Base-by-base conservation (phyloP, 2,797 vertebrate genomes). In the Melanotaenia trifasciata region DNA sequence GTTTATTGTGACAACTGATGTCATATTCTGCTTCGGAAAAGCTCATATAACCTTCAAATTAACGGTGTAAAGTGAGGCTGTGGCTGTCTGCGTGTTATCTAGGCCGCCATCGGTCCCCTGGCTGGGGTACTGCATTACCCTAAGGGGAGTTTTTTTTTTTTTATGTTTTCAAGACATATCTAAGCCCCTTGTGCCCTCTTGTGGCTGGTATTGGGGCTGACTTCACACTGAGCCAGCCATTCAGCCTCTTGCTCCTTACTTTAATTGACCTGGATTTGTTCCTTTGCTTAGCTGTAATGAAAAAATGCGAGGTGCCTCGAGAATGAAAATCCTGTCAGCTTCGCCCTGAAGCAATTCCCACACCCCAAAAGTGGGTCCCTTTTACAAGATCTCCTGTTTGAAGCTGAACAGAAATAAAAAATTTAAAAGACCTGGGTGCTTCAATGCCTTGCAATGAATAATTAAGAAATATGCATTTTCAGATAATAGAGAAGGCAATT, bases 191-290 rank as follows among this genome's bases (percentile, higher is more conserved):
- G 60, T 70, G 87, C 85, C 92, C 81, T 91, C 92, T 83, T 67
- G 90, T 90, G 93, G 90, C 81, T 40, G 53, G 64, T 12, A 11
- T n/a, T 0, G 28, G 87, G 36, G 28, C 56, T 76, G 82, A 47
- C 22, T 8, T 58, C 54, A 5, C 58, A 60, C 47, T 1, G 47
- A 26, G 75, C 70, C 77, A 82, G 73, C 73, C 64, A 58, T 72
- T 71, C 72, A 72, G 58, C 68, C 70, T 86, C 88, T 84, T 76
- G 75, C 85, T 87, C 81, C 83, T 90, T 88, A 81, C 87, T 94
- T 90, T 92, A 93, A 94, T 92, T 95, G 93, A 93, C 93, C 94
- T 94, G 93, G 90, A 94, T 95, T 92, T 92, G 91, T 92, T 91
- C 86, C 86, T 87, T 90, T 91, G 87, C 89, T 91, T 90, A 82